Conservation (phyloP, 92 coral and sea anemone species). For the Plumapathes pennacea region DNA sequence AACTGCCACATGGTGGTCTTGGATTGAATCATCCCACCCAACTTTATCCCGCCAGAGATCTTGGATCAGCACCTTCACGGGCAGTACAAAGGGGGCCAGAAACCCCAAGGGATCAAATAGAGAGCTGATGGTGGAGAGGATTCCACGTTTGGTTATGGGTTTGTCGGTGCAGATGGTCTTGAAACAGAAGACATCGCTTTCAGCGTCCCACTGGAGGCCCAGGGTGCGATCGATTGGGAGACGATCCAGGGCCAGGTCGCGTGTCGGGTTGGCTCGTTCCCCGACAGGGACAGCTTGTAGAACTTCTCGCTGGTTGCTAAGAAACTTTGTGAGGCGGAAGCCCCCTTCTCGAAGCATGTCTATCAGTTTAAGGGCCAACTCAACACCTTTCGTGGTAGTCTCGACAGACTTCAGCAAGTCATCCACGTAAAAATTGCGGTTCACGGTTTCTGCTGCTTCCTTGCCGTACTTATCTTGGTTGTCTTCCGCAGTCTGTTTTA, state of each 20-base stretch:
- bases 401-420: constrained; percentile 1
- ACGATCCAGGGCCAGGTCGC: constrained; percentile 1
- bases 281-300: constrained; percentile 1
- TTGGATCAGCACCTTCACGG: constrained; percentile 33
- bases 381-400: neutral
- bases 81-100: constrained; percentile 22
- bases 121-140: neutral
- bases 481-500: constrained; percentile 4
- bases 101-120: constrained; percentile 32
- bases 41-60: constrained; percentile 13
- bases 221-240: constrained; percentile 5
- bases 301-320: constrained; percentile 1
- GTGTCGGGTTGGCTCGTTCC: constrained; percentile 10
- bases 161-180: neutral
- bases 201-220: constrained; percentile 5
- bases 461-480: constrained; percentile 1
- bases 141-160: neutral
- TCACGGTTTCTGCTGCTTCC: constrained; percentile 3
- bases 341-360: constrained; percentile 1
- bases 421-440: constrained; percentile 1
- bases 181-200: neutral
- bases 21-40: constrained; percentile 32
- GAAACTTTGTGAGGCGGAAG: neutral
- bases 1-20: too few relatives aligned
- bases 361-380: neutral